Evolutionary conservation across 2,888 invertebrate species (phyloP).

Genomic region (Sisyra nigra): DNA sequence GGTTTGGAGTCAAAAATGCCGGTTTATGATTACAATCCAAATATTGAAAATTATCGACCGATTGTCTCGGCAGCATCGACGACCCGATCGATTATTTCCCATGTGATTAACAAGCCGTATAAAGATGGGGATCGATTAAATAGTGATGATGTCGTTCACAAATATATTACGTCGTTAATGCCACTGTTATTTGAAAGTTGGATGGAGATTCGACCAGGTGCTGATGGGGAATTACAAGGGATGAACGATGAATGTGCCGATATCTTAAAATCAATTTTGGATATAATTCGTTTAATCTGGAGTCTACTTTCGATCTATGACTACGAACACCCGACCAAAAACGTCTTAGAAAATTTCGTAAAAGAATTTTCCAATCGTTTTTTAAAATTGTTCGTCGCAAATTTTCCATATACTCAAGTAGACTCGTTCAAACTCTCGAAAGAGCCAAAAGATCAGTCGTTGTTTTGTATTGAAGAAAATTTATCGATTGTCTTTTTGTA

Average conservation of each 20-base stretch:
- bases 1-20: neutral
- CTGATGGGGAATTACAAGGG: slow-evolving; percentile 12
- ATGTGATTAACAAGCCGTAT: slow-evolving; percentile 28
- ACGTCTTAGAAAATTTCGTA: too few relatives aligned
- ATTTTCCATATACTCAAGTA: too few relatives aligned
- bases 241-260: too few relatives aligned
- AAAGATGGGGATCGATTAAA: slow-evolving; percentile 22
- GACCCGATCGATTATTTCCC: slow-evolving; percentile 27
- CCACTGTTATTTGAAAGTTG: slow-evolving; percentile 71
- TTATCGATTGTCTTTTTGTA: too few relatives aligned
- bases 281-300: too few relatives aligned
- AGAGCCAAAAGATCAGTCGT: too few relatives aligned
- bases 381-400: neutral
- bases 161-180: slow-evolving; percentile 49
- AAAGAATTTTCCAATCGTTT: neutral
- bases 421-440: too few relatives aligned
- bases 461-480: too few relatives aligned
- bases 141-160: slow-evolving; percentile 34
- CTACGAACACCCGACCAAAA: too few relatives aligned
- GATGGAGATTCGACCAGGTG: slow-evolving; percentile 61
- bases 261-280: too few relatives aligned
- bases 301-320: too few relatives aligned
- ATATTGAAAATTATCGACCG: neutral
- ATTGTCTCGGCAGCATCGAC: neutral
- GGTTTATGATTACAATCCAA: neutral